Evolutionary conservation across 2,113 vertebrate species (phyloP), one percentile per base, ranked within the genome.

Genomic region (Psilopogon haemacephalus): DNA sequence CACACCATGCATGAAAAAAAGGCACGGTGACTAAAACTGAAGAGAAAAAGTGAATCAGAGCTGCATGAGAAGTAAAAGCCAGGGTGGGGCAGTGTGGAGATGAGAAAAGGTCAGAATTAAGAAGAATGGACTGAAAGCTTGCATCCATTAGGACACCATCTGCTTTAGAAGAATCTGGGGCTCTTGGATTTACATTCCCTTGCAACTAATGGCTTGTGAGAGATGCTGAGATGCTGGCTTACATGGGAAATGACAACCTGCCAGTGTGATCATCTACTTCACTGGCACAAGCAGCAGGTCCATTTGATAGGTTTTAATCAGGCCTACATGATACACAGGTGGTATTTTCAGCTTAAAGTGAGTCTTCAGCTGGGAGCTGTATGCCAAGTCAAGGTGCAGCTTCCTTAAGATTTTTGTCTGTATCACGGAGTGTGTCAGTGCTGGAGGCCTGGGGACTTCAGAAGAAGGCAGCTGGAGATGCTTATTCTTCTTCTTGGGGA

Each of bases 31-130:
- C 74, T 87, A 79, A 89, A 87, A 70, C 71, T 59, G 52, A 67
- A n/a, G 32, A 72, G 77, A 59, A 82, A 79, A 87, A 90, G 50
- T 85, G 84, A 89, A 88, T 94, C 74, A 63, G 67, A 90, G 87
- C 26, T 82, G 5, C 2, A 27, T 89, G 38, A 90, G 67, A 17
- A 84, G 12, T 84, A 72, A 82, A 37, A 81, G 42, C 14, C 58
- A 68, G 86, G 26, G 26, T 81, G 11, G 15, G 37, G 26, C 59
- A 76, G 33, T 37, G 11, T 15, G 30, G 32, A 46, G 33, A 40
- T 78, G 64, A 78, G 52, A 58, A 90, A 73, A 81, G 35, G 33
- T 30, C 72, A 75, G 38, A 71, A 73, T 30, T 82, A 23, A 59
- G 55, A 84, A 78, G 70, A 90, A 82, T 1, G 3, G 52, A 42